Conservation (phyloP, 2,888 invertebrate species). For the Cinara cedri region DNA sequence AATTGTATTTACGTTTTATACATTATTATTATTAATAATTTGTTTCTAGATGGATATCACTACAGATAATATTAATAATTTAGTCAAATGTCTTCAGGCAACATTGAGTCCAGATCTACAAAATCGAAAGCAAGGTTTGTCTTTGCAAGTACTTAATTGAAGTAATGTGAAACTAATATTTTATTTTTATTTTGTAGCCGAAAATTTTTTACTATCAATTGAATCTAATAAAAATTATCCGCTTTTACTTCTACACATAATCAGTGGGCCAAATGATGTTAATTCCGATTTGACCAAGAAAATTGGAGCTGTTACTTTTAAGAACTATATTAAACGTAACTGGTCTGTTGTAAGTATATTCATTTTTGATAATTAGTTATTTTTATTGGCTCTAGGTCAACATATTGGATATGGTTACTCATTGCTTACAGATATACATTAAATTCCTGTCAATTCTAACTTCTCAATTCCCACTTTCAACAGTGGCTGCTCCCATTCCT, state of each 20-base stretch:
- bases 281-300: slow-evolving; percentile 31
- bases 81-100: slow-evolving; percentile 39
- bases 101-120: slow-evolving; percentile 84
- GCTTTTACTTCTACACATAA: slow-evolving; percentile 80
- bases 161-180: slow-evolving; percentile 24
- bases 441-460: no score
- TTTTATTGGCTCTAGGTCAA: no score
- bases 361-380: neutral
- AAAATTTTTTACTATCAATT: slow-evolving; percentile 87
- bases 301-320: slow-evolving; percentile 87
- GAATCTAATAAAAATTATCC: slow-evolving; percentile 92
- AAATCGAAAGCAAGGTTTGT: slow-evolving; percentile 79
- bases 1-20: neutral
- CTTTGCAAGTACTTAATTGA: slow-evolving; percentile 9
- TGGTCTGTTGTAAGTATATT: slow-evolving; percentile 80
- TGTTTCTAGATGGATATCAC: slow-evolving; percentile 43
- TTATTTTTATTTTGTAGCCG: slow-evolving; percentile 71
- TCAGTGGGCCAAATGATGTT: slow-evolving; percentile 66
- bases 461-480: no score
- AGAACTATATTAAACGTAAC: slow-evolving; percentile 94
- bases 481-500: no score
- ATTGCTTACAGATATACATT: no score
- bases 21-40: neutral
- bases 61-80: slow-evolving; percentile 42
- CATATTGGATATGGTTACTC: no score